Conservation (phyloP, 2,113 vertebrate species). For the Aviceda subcristata region DNA sequence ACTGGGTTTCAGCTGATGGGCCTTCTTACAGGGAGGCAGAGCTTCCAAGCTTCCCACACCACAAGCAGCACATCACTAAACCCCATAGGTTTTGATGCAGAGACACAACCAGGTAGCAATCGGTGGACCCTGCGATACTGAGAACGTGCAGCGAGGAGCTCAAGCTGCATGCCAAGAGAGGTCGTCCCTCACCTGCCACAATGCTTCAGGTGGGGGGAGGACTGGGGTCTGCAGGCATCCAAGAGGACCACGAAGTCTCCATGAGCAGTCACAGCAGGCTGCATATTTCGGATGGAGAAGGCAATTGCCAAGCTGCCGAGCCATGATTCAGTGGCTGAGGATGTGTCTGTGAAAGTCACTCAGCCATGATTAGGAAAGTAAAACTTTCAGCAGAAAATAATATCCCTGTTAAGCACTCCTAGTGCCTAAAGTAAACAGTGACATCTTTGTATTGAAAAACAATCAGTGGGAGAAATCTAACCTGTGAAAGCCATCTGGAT, state of each 20-base stretch:
- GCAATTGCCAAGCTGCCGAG: background rate
- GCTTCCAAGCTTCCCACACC: background rate
- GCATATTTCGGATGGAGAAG: background rate
- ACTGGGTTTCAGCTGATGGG: background rate
- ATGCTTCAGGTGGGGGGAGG: rapidly evolving
- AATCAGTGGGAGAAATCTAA: background rate
- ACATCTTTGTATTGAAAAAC: background rate
- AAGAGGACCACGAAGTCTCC: background rate
- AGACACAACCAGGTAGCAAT: rapidly evolving
- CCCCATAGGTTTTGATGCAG: background rate
- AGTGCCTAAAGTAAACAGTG: background rate
- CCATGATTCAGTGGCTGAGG: background rate
- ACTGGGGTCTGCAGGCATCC: background rate
- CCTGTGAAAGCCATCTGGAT: constrained; percentile 29
- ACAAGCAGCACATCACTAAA: background rate
- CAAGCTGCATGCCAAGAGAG: background rate
- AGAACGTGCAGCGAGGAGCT: background rate
- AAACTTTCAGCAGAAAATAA: constrained; percentile 21
- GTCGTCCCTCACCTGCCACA: rapidly evolving
- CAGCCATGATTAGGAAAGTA: background rate
- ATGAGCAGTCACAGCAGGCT: background rate
- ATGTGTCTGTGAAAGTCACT: constrained; percentile 7
- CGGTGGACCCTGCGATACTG: rapidly evolving
- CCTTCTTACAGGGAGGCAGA: background rate
- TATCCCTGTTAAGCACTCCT: background rate